Evolutionary conservation across 2,797 vertebrate genomes (phyloP).

Genomic region (Ispidina lecontei): DNA sequence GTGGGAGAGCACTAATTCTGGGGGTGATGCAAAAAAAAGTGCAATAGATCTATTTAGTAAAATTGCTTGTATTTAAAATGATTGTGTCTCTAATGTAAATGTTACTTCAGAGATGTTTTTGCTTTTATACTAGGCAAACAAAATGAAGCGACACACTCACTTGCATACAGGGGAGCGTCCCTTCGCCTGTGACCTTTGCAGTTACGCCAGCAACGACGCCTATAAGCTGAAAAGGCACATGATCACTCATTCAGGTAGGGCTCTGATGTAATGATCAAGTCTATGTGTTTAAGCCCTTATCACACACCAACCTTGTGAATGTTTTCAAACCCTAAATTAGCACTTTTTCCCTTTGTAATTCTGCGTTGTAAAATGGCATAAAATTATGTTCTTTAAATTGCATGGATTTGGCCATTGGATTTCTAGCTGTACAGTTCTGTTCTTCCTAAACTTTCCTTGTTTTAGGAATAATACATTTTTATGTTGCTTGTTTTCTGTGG

Average conservation of each 20-base stretch:
- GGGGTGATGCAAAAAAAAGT: not conserved
- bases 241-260: constrained; percentile 74
- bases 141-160: constrained; percentile 70
- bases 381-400: not conserved
- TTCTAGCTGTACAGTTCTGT: not conserved
- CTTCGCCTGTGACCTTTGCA: constrained; percentile 70
- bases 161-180: constrained; percentile 73
- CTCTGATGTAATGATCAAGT: not conserved
- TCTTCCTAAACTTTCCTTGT: not conserved
- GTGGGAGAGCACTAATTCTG: not conserved
- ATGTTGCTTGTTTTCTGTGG: not conserved
- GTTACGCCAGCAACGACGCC: constrained; percentile 72
- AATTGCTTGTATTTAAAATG: not conserved
- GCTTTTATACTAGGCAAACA: constrained; percentile 63
- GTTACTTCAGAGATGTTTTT: not conserved
- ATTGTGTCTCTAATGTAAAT: too few relatives aligned
- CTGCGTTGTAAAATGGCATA: not conserved
- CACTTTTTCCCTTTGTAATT: not conserved
- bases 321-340: not conserved
- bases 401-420: not conserved
- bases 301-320: too few relatives aligned
- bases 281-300: not conserved
- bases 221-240: constrained; percentile 77
- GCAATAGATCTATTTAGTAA: not conserved
- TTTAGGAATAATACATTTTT: not conserved